Evolutionary conservation across 2,888 invertebrate genomes (phyloP), one percentile per base, ranked within the genome.

Genomic region (Brachyptera risi): DNA sequence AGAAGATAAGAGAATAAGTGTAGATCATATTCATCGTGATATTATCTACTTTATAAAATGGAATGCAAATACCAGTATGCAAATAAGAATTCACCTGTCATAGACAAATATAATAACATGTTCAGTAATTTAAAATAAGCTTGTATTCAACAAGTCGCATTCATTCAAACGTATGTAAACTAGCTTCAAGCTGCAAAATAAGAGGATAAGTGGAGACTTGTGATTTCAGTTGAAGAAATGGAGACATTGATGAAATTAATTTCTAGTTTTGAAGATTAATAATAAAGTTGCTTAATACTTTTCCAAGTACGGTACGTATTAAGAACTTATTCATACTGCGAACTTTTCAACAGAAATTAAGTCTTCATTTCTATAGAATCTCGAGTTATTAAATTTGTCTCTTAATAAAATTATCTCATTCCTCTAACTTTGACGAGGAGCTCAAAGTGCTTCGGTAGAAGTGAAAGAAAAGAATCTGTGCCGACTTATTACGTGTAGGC

Each of bases 81-180:
- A n/a, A n/a, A n/a, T n/a, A n/a, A n/a, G n/a, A 47, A 21, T n/a
- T 47, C 47, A 47, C 47, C 24, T 23, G 54, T 54, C 37, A 54
- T 54, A 37, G 54, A 37, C n/a, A n/a, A 54, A 54, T 37, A 54
- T 54, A 54, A 54, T 54, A 54, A 54, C 19, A 54, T 37, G 27
- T 51, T 51, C 26, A 17, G 11, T 19, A 31, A n/a, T n/a, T 51
- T 15, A 15, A 51, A 23, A 15, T 26, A 17, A 26, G 7, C 27
- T 5, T 26, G 27, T 31, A 26, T 15, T 51, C 50, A 51, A 51
- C 50, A 51, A 51, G 50, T 51, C 27, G 13, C 4, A 27, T n/a
- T n/a, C n/a, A n/a, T n/a, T n/a, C n/a, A n/a, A n/a, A n/a, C n/a
- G n/a, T n/a, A n/a, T n/a, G n/a, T n/a, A n/a, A n/a, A n/a, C n/a